Base-by-base conservation (phyloP, 2,888 invertebrate species). In the Mythimna pallens region DNA sequence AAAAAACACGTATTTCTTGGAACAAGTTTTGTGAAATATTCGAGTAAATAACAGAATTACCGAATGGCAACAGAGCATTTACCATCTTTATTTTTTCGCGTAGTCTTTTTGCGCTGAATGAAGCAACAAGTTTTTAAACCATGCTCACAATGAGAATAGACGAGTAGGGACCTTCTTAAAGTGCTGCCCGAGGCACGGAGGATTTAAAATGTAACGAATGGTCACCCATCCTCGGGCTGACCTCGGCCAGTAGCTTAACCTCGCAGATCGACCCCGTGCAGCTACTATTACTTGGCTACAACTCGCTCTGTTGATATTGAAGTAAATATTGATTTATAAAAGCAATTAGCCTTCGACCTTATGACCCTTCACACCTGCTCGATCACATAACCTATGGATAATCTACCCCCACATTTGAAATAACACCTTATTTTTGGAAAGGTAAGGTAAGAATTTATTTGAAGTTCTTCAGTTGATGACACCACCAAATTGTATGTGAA, bases 301-400 rank as follows among this genome's bases (percentile, higher is more conserved):
- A 52, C 50, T n/a, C n/a, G 50, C 50, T 50, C 47, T 10, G 58
- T 58, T n/a, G 65, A 66, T 57, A 59, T 50, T 50, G 25, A 65
- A 78, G 63, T 72, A 84, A 82, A 82, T 78, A 82, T 81, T 81
- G 84, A 83, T 81, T 72, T 81, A 47, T 20, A 62, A 75, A 79
- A 71, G 76, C 22, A 81, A 81, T 81, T 83, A 83, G 10, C 70
- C 58, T 66, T 9, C 65, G 55, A 67, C 83, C 83, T 69, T 71
- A 59, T 30, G 81, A 68, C 68, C 80, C 55, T 17, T 61, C 14
- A 40, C 72, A 67, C 70, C 81, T 80, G 81, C 14, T 14, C 8
- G 75, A 47, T 81, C 83, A 72, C 81, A 81, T 81, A 81, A 83
- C 83, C 12, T 0, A 61, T 36, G 20, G 52, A 10, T 55, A 52